Percentiles rank a stretch among this genome's conserved stretches.
These are phyloP conservation scores for Alces alces DNA, from an alignment of 2,113 vertebrate species.

Conservation along the genomic window DNA sequence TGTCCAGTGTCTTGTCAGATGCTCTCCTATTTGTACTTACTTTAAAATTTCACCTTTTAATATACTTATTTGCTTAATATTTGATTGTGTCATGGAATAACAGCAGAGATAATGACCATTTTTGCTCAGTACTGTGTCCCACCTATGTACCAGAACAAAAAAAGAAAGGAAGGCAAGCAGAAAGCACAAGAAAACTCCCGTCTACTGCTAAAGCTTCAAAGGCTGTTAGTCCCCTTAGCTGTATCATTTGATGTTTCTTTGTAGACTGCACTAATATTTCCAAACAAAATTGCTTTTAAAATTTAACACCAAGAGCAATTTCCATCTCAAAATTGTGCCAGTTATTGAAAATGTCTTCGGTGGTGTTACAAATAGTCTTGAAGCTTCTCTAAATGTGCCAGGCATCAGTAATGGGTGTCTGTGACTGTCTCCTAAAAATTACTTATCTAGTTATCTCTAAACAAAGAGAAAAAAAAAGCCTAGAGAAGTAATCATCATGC, in stretches of 20 bases:
- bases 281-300: conserved; percentile 69
- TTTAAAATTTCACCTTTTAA: not conserved
- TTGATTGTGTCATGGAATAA: not conserved
- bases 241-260: conserved; percentile 58
- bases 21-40: not conserved
- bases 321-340: conserved; percentile 61
- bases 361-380: conserved; percentile 47
- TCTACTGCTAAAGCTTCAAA: not conserved
- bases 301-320: conserved; percentile 67
- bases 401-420: conserved; percentile 36
- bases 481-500: conserved; percentile 29
- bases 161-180: not conserved
- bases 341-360: conserved; percentile 62
- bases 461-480: not conserved
- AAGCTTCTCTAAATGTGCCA: not conserved
- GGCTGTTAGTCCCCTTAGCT: not conserved
- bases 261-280: conserved; percentile 54
- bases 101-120: not conserved
- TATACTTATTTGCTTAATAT: not conserved
- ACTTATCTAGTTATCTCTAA: conserved; percentile 51
- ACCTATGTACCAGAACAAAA: not conserved
- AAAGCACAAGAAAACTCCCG: not conserved
- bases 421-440: conserved; percentile 50
- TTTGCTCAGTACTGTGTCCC: not conserved
- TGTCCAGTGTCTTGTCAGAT: not conserved